phyloP scores from a whole-genome alignment of 2,113 vertebrate genomes.

The Mirounga angustirostris region DNA sequence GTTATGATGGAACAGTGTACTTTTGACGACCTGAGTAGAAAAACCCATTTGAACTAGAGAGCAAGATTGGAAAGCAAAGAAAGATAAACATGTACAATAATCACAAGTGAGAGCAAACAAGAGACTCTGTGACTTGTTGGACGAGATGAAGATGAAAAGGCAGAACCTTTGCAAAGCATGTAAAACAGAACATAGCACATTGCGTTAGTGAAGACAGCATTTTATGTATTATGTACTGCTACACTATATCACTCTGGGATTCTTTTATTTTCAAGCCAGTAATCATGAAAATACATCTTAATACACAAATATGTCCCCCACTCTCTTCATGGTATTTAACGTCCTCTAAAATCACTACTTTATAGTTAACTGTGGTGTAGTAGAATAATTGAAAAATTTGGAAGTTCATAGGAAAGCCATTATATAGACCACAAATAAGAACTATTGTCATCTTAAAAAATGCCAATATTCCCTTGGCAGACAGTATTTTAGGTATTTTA shows the following conservation, averaged over 20 bases:
- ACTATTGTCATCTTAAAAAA: not conserved
- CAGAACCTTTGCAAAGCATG: constrained; percentile 83
- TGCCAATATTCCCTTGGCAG: not conserved
- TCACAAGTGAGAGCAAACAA: constrained; percentile 55
- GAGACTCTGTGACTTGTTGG: constrained; percentile 51
- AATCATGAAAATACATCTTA: not conserved
- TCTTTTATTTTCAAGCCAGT: constrained; percentile 5
- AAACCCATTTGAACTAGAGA: not conserved
- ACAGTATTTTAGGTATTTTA: not conserved
- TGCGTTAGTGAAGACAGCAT: constrained; percentile 82
- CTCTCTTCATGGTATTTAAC: not conserved
- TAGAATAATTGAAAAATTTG: not conserved
- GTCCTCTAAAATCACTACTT: not conserved
- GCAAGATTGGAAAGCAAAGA: not conserved
- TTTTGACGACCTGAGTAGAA: not conserved
- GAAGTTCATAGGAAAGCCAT: not conserved
- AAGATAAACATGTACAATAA: not conserved
- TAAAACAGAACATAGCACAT: constrained; percentile 73
- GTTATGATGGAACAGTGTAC: not conserved
- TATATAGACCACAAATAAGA: not conserved
- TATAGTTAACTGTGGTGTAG: not conserved
- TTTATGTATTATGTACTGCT: constrained; percentile 93
- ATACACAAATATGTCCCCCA: not conserved
- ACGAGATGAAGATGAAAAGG: not conserved
- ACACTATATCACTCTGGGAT: constrained; percentile 80